Evolutionary conservation across 2,797 vertebrate genomes (phyloP).

Genomic region (Chloroceryle amazona): DNA sequence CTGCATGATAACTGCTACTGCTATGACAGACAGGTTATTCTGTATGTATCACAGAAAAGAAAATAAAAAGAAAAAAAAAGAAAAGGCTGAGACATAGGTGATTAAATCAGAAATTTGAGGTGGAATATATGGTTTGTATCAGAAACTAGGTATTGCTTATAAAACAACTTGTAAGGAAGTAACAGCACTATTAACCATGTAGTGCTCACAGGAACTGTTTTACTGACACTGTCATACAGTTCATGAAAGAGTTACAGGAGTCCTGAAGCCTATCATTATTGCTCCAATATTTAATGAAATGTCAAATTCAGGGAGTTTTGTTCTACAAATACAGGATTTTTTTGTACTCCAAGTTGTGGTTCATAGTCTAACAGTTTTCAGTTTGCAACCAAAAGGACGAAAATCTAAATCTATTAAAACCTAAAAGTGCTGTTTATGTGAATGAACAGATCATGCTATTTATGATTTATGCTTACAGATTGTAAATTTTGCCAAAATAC

Average conservation of each 20-base stretch:
- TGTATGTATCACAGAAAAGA: background rate
- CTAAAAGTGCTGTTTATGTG: background rate
- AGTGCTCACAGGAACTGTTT: background rate
- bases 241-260: background rate
- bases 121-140: background rate
- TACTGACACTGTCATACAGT: background rate
- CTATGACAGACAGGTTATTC: background rate
- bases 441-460: background rate
- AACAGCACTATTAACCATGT: background rate
- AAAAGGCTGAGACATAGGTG: background rate
- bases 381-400: background rate
- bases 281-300: background rate
- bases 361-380: background rate
- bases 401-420: background rate
- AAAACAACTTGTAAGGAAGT: background rate
- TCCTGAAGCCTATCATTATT: background rate
- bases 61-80: background rate
- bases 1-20: background rate
- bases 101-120: background rate
- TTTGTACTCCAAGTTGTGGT: background rate
- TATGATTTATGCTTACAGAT: background rate
- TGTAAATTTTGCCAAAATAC: background rate
- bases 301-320: background rate
- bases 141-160: background rate
- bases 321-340: background rate